A percentile compares a stretch with the other conserved stretches of the same genome.
Conservation (phyloP, 2,888 invertebrate genomes). For the Drosophila mettleri region DNA sequence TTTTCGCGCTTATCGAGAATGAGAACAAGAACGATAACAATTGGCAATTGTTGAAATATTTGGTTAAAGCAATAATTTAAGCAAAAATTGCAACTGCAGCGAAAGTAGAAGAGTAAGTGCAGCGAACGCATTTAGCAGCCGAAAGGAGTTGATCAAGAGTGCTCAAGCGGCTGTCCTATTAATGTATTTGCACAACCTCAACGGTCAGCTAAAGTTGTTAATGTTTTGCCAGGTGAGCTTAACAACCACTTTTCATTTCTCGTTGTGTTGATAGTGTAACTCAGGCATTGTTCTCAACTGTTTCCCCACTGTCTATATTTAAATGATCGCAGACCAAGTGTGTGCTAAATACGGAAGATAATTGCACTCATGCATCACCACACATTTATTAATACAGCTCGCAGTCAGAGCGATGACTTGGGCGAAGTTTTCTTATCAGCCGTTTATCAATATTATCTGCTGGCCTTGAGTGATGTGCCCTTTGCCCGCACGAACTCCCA, state of each 20-base stretch:
- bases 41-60: conserved; percentile 41
- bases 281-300: conserved; percentile 22
- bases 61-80: conserved; percentile 45
- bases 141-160: conserved; percentile 4
- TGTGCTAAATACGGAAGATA: conserved; percentile 25
- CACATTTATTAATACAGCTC: conserved; percentile 24
- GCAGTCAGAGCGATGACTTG: conserved; percentile 1
- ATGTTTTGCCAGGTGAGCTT: conserved; percentile 60
- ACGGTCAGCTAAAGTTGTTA: conserved; percentile 35
- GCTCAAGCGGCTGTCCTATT: conserved; percentile 9
- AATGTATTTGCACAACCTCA: conserved; percentile 17
- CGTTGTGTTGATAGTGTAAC: conserved; percentile 8
- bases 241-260: conserved; percentile 9
- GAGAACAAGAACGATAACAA: conserved; percentile 38
- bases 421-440: conserved; percentile 42
- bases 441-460: conserved; percentile 40
- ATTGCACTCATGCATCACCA: conserved; percentile 16
- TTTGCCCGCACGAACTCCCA: conserved; percentile 41
- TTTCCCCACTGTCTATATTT: conserved; percentile 8
- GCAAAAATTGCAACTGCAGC: conserved; percentile 37
- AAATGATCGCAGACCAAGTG: conserved; percentile 24
- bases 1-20: conserved; percentile 3
- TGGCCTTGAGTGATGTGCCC: conserved; percentile 28
- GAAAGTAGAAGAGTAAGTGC: conserved; percentile 30
- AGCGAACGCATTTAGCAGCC: conserved; percentile 20